Evolutionary conservation across 2,797 vertebrate species (phyloP), one percentile per base, ranked within the genome.

Genomic region (Crypturellus tataupa): DNA sequence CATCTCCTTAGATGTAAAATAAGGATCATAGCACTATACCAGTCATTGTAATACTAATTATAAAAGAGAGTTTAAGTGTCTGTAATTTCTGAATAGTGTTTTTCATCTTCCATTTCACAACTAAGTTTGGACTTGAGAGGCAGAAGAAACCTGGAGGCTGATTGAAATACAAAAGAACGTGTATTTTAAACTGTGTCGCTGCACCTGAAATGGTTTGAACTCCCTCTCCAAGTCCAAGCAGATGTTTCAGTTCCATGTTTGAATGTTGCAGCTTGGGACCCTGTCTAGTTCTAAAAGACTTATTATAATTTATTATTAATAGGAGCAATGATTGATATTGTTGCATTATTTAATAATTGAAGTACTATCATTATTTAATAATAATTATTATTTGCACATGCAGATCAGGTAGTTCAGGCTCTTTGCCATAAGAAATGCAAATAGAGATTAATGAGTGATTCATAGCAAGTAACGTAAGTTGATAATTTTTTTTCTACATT

Each of bases 321-420:
- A 95, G 31, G 67, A 91, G 24, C 87, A 95, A 91, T 96, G 89
- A 95, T 94, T 93, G 80, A 95, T 94, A 95, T 91, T 95, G 77
- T 95, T 97, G 63, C 91, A 95, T 96, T 96, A 97, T 94, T 95
- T 94, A 96, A 95, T 92, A 97, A 95, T 96, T 93, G 44, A 73
- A 70, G 47, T 92, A 84, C 70, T 91, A 94, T 91, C 44, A 92
- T 65, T 91, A 93, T 95, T 94, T 96, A 92, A 94, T 88, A 96
- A 94, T 94, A 19, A 93, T 96, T 73, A 93, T 85, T 95, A 95
- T 95, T 96, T 96, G 81, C 77, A 94, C 95, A 94, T 92, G 73
- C 46, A 77, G 77, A 89, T 93, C 94, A 94, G 91, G 94, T 96
- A 95, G 72, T 89, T 88, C 92, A 80, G 59, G 60, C 71, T 94